Percentiles rank a stretch among this genome's conserved stretches.
phyloP scores from a whole-genome alignment of 1,140 invertebrate genomes.

The Polypedilum pembai region DNA sequence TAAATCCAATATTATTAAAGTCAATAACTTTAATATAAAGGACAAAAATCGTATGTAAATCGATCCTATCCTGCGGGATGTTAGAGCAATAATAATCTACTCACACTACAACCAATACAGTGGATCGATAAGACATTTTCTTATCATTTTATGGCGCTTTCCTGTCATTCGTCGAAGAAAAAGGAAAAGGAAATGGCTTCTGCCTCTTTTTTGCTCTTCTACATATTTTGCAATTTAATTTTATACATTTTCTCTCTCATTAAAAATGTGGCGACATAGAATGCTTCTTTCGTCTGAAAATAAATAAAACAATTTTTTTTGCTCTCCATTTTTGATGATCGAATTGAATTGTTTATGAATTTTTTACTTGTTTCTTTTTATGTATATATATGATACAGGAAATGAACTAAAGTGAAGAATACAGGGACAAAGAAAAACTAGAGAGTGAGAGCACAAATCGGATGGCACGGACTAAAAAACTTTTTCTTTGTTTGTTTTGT shows the following conservation, averaged over 20 bases:
- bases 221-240: conserved; percentile 16
- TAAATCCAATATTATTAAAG: neutral
- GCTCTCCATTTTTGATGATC: no score
- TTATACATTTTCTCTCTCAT: neutral
- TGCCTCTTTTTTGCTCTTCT: neutral
- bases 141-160: conserved; percentile 18
- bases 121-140: conserved; percentile 5
- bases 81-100: neutral
- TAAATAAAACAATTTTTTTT: no score
- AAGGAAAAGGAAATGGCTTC: neutral
- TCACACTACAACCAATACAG: no score
- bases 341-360: no score
- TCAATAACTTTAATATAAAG: no score
- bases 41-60: neutral
- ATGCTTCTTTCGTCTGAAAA: neutral
- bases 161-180: neutral
- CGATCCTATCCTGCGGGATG: neutral
- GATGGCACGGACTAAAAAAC: no score
- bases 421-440: no score
- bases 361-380: no score
- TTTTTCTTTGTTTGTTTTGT: no score
- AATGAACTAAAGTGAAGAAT: no score
- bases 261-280: conserved; percentile 6
- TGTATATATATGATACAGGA: no score
- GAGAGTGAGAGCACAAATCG: no score